Percentiles rank a stretch among this genome's conserved stretches.
Evolutionary conservation across 2,113 vertebrate species (phyloP).

Genomic region (Nycticebus coucang): DNA sequence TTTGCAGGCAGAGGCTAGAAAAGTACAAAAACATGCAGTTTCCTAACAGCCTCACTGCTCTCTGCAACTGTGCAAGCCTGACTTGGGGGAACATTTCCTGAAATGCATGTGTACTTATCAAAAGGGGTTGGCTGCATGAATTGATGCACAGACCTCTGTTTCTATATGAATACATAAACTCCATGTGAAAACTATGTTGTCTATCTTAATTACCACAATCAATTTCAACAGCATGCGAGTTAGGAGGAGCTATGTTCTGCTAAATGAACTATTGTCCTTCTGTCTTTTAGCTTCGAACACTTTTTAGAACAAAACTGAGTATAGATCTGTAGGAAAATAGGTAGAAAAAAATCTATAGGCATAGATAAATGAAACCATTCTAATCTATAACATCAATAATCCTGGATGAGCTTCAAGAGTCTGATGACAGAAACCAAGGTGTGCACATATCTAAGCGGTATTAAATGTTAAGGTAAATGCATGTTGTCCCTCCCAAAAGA

Average conservation of each 20-base stretch:
- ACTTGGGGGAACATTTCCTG: background rate
- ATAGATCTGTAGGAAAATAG: background rate
- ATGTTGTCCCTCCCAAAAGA: background rate
- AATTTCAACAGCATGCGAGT: constrained; percentile 5
- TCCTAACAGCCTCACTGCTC: background rate
- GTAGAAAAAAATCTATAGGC: background rate
- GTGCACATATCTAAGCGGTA: background rate
- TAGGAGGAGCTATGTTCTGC: background rate
- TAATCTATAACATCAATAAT: background rate
- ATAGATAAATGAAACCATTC: background rate
- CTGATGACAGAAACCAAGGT: background rate
- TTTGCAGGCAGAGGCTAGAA: background rate
- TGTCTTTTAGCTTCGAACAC: background rate
- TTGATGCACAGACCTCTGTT: background rate
- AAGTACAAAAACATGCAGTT: background rate
- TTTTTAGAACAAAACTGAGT: background rate
- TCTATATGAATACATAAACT: background rate
- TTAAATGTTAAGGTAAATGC: background rate
- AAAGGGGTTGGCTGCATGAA: background rate
- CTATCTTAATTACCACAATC: background rate
- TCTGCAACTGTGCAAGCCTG: background rate
- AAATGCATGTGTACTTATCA: background rate
- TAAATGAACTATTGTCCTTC: background rate
- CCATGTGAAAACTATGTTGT: background rate
- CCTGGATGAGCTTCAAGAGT: background rate